A percentile compares a stretch with the other conserved stretches of the same genome.
Evolutionary conservation across 2,113 vertebrate genomes (phyloP).

Genomic region (Eleginops maclovinus): DNA sequence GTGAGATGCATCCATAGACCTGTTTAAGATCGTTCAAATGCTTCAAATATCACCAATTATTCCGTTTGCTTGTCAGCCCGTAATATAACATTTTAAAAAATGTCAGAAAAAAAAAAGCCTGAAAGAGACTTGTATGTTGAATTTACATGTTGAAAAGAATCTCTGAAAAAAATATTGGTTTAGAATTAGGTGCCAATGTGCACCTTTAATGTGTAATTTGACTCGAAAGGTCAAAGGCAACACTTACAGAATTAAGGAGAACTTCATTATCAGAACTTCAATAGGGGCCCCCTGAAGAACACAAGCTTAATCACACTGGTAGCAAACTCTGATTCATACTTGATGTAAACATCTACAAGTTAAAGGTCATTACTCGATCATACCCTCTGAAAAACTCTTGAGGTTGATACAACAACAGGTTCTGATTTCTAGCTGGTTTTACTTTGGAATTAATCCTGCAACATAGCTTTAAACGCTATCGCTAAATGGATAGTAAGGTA

Average conservation of each 20-base stretch:
- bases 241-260: neutral
- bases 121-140: no score
- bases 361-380: neutral
- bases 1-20: neutral
- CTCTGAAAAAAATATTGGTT: neutral
- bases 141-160: neutral
- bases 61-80: neutral
- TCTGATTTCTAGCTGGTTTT: conserved; percentile 18
- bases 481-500: neutral
- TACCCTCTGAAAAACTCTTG: neutral
- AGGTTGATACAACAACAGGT: neutral
- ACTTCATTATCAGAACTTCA: neutral
- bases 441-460: conserved; percentile 19
- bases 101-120: no score
- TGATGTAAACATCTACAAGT: neutral
- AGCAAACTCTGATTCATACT: neutral
- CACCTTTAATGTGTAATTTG: no score
- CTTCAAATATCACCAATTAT: neutral
- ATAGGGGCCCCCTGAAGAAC: neutral
- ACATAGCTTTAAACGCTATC: neutral
- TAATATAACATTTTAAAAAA: neutral
- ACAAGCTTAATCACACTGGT: neutral
- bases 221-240: neutral
- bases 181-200: neutral
- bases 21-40: neutral